Base-by-base conservation (phyloP, 2,113 vertebrate genomes). In the Myanophis thanlyinensis region DNA sequence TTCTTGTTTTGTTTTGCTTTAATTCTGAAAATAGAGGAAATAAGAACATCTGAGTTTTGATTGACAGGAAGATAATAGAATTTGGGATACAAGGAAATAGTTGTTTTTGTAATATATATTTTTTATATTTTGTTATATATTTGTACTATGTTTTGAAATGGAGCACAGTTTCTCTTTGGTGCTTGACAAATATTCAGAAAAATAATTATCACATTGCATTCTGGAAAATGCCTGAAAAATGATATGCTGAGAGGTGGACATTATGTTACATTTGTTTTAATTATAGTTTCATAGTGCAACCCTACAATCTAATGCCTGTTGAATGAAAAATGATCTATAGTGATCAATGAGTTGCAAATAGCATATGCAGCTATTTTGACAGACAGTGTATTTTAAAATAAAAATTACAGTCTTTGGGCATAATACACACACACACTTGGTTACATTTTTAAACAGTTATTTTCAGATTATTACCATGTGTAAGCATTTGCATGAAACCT, bases 31-130 rank as follows among this genome's bases (percentile, higher is more conserved):
- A 1, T 47, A 18, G 4, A 3, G 46, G 40, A 93, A 90, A 30
- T n/a, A 48, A 92, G 62, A 1, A 1, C 47, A 18, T 48, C 40
- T 92, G 30, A 52, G 62, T 23, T 27, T 15, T 7, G 9, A 90
- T 87, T n/a, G 53, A 25, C 56, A 3, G 51, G 12, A 44, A 25
- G 20, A 89, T 91, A 88, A 95, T 93, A 18, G 84, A n/a, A 73
- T n/a, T 52, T 11, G 8, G 87, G 54, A 5, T 62, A 88, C 0
- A 15, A 85, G 25, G 73, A 25, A 1, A 80, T 92, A 13, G 7
- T 22, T 56, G 91, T 90, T 53, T 89, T 92, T 67, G 4, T 62
- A 93, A 48, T 4, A 87, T 4, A 87, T 94, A 51, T 95, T 89
- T 94, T 85, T 84, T 52, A 62, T 1, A 5, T n/a, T 93, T 4